These are phyloP conservation scores for Digitonthophagus gazella DNA, from an alignment of 2,888 invertebrate species.

Conservation along the genomic window DNA sequence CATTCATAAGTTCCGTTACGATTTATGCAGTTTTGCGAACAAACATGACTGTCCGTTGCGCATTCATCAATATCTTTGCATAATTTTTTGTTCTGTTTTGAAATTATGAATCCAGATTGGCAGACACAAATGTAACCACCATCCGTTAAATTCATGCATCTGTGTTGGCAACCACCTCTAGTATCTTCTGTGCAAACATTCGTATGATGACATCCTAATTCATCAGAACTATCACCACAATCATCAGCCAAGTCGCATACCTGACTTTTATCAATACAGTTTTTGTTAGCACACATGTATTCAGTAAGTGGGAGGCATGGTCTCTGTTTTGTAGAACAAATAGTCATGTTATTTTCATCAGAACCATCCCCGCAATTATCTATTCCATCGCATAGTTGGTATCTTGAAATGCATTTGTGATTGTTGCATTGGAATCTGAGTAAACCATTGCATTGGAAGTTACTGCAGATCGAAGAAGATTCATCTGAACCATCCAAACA, in stretches of 20 bases:
- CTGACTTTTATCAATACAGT: constrained; percentile 74
- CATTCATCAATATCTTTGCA: constrained; percentile 93
- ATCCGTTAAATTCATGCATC: constrained; percentile 80
- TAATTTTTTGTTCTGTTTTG: constrained; percentile 74
- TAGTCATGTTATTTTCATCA: constrained; percentile 92
- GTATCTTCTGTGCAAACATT: constrained; percentile 59
- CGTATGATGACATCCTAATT: constrained; percentile 80
- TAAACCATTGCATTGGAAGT: constrained; percentile 81
- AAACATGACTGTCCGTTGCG: constrained; percentile 75
- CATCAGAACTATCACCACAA: constrained; percentile 88
- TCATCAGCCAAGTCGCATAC: constrained; percentile 89
- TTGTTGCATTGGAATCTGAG: constrained; percentile 44
- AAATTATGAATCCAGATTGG: constrained; percentile 80
- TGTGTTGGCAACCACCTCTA: constrained; percentile 87
- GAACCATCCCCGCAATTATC: constrained; percentile 94
- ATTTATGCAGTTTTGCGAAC: constrained; percentile 92
- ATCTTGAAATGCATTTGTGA: constrained; percentile 80
- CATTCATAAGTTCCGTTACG: constrained; percentile 88
- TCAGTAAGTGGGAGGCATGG: constrained; percentile 77
- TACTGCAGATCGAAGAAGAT: constrained; percentile 72
- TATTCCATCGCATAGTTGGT: constrained; percentile 86
- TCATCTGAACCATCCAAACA: constrained; percentile 93
- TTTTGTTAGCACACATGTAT: constrained; percentile 85
- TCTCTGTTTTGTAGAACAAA: constrained; percentile 73
- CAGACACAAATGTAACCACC: constrained; percentile 90